These are phyloP conservation scores for Rhagophthalmus giganteus DNA, from an alignment of 2,888 invertebrate genomes.

Conservation along the genomic window DNA sequence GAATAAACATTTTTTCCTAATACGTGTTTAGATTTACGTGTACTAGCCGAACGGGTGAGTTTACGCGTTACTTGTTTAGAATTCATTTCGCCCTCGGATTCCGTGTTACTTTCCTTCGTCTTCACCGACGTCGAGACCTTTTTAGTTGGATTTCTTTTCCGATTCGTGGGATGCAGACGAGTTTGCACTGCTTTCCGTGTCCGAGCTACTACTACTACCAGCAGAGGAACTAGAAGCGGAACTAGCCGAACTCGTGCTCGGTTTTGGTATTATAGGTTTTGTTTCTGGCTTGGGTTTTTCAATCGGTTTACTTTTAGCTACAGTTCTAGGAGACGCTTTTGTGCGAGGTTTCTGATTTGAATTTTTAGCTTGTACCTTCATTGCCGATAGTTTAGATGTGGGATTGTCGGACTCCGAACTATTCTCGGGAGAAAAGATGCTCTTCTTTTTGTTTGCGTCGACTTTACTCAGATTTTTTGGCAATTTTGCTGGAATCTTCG, in stretches of 20 bases:
- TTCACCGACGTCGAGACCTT: no score
- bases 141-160: no score
- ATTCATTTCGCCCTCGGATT: constrained; percentile 47
- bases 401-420: constrained; percentile 65
- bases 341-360: constrained; percentile 54
- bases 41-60: constrained; percentile 70
- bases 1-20: constrained; percentile 61
- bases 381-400: constrained; percentile 52
- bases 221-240: constrained; percentile 49
- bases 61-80: constrained; percentile 62
- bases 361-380: constrained; percentile 51
- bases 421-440: constrained; percentile 82
- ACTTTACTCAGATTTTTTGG: constrained; percentile 31
- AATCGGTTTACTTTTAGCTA: constrained; percentile 57
- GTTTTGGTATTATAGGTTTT: constrained; percentile 65
- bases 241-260: constrained; percentile 60
- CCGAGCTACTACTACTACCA: constrained; percentile 48
- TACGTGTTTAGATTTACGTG: constrained; percentile 67
- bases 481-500: constrained; percentile 19
- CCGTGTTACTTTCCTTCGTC: constrained; percentile 43
- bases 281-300: constrained; percentile 45
- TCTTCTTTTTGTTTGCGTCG: constrained; percentile 66
- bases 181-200: constrained; percentile 48
- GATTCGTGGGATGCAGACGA: constrained; percentile 39
- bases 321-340: constrained; percentile 50